Conservation (phyloP, 1,140 invertebrate genomes). For the Gonioctena quinquepunctata region DNA sequence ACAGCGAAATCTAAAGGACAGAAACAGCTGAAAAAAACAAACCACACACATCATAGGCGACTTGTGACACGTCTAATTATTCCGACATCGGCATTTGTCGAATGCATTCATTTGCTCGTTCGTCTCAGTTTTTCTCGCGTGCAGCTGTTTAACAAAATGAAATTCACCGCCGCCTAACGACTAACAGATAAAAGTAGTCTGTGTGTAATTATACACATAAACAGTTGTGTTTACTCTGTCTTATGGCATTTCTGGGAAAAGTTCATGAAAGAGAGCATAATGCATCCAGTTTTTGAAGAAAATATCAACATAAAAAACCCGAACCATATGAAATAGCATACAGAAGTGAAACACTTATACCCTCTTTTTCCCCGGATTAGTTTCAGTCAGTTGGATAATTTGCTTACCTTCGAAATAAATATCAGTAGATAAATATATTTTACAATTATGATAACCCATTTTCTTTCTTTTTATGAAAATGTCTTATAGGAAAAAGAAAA, state of each 20-base stretch:
- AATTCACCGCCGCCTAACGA: background rate
- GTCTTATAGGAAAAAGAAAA: no score
- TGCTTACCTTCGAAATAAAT: no score
- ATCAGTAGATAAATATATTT: no score
- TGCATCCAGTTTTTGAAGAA: background rate
- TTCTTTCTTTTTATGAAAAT: no score
- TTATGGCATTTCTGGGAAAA: background rate
- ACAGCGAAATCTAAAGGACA: background rate
- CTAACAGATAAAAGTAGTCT: background rate
- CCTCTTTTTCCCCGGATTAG: no score
- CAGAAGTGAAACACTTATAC: no score
- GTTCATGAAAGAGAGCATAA: no score
- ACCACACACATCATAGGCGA: background rate
- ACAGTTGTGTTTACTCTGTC: background rate
- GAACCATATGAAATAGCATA: no score
- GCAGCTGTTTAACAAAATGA: background rate
- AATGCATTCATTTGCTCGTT: background rate
- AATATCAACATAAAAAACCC: background rate
- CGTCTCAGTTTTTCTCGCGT: background rate
- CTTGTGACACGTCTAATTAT: background rate
- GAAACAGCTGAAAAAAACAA: background rate
- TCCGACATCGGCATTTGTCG: background rate
- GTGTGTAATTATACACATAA: background rate
- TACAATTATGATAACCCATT: no score
- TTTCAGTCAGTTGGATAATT: no score